These are phyloP conservation scores for Latrodectus hesperus DNA, from an alignment of 2,888 invertebrate species.

Conservation along the genomic window DNA sequence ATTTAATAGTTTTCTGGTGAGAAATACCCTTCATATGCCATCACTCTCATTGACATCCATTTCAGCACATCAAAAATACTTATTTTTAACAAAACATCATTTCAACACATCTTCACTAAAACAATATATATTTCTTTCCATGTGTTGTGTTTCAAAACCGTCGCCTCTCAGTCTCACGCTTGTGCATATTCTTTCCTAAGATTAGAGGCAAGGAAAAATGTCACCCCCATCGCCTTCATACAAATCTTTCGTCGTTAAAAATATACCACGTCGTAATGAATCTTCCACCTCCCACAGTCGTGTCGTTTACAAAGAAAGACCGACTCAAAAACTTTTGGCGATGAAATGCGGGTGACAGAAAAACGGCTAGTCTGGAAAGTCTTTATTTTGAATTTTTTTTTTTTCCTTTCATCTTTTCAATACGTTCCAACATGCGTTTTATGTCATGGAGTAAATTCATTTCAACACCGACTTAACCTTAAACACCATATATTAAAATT, in stretches of 20 bases:
- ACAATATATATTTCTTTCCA: not conserved
- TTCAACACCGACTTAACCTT: not conserved
- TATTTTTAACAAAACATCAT: too few relatives aligned
- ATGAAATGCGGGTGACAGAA: constrained; percentile 52
- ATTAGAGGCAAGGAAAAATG: not conserved
- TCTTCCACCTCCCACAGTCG: constrained; percentile 4
- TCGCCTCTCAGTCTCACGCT: not conserved
- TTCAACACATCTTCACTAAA: not conserved
- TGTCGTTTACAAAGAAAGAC: constrained; percentile 34
- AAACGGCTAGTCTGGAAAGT: constrained; percentile 40
- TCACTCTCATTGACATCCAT: too few relatives aligned
- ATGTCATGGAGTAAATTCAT: constrained; percentile 39
- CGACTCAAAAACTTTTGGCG: constrained; percentile 25
- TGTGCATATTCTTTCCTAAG: not conserved
- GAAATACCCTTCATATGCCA: too few relatives aligned
- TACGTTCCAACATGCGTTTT: constrained; percentile 5
- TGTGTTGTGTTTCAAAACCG: not conserved
- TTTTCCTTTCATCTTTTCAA: constrained; percentile 11
- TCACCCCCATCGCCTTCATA: not conserved
- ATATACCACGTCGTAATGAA: constrained; percentile 22
- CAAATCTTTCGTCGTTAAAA: constrained; percentile 37
- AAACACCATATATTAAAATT: too few relatives aligned
- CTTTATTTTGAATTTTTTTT: constrained; percentile 31
- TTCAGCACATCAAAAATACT: too few relatives aligned
- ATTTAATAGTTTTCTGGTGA: too few relatives aligned